Base-by-base conservation (phyloP, 2,113 vertebrate species). In the Oxygymnocypris stewartii region DNA sequence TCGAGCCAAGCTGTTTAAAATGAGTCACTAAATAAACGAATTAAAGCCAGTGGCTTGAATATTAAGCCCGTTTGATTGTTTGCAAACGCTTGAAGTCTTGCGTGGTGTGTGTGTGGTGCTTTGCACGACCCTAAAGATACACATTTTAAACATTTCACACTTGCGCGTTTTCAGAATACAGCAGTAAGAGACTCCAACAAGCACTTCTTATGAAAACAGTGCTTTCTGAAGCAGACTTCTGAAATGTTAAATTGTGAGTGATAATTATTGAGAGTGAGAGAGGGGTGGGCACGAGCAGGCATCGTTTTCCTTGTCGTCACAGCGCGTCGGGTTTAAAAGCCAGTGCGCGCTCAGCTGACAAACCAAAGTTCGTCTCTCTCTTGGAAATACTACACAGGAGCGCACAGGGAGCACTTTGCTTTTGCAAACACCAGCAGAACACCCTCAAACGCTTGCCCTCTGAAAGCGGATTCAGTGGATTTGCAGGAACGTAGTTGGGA, bases 251-350 rank as follows among this genome's bases (percentile, higher is more conserved):
- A 77, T 65, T 11, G n/a, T 31, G 31, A 75, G 35, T 4, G 47
- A 49, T 35, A 75, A 74, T 51, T 79, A 79, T 71, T 10, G 35
- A 49, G 51, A 54, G 49, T 4, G 47, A 42, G 75, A 25, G 84
- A 87, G 89, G 87, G 63, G 63, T 57, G 40, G 85, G 78, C 25
- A 23, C 47, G 12, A 44, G 84, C n/a, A 79, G 42, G 92, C 88
- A 90, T 94, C 93, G 79, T 87, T 90, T 94, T 93, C 90, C 87
- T 87, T 69, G 74, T 23, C 93, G 94, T 94, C 93, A 93, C 90
- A 23, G 88, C 82, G 85, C 89, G 75, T 61, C 12, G 0, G 1
- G 0, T 85, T 93, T 94, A 93, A 95, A 94, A 95, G 87, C 42
- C 42, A 2, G 89, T 76, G 35, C 7, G 88, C 92, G 49, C 23